These are phyloP conservation scores for Tuberolachnus salignus DNA, from an alignment of 2,888 invertebrate genomes.

Conservation along the genomic window DNA sequence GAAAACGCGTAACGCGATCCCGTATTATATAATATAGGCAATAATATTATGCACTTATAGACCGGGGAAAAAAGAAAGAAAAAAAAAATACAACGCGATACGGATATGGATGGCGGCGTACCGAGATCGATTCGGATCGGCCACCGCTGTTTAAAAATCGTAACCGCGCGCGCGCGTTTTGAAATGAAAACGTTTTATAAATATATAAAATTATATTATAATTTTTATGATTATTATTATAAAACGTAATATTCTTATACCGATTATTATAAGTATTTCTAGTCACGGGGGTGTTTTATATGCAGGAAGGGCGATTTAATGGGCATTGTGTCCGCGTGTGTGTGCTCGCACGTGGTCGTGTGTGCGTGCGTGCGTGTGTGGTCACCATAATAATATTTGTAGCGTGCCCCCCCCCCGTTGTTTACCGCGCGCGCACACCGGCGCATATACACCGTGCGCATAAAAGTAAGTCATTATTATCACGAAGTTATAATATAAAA, in stretches of 20 bases:
- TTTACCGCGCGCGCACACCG: constrained; percentile 36
- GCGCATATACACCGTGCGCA: neutral
- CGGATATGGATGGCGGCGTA: too few species aligned
- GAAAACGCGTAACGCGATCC: neutral
- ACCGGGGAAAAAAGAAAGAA: too few species aligned
- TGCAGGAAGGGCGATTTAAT: constrained; percentile 48
- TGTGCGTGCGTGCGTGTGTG: neutral
- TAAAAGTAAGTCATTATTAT: constrained; percentile 2
- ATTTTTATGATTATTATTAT: neutral
- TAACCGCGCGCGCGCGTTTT: constrained; percentile 8
- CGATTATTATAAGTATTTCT: constrained; percentile 54
- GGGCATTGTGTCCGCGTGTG: constrained; percentile 39
- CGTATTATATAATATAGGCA: too few species aligned
- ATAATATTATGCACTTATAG: too few species aligned
- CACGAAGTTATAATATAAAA: neutral
- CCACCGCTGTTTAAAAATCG: constrained; percentile 21
- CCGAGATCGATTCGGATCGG: neutral
- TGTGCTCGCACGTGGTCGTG: too few species aligned
- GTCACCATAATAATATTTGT: neutral
- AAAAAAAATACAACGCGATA: too few species aligned
- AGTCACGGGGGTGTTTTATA: constrained; percentile 55
- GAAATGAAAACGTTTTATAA: constrained; percentile 38
- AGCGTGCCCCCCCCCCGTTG: constrained; percentile 23
- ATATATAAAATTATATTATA: constrained; percentile 35
- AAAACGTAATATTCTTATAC: neutral